A percentile compares a stretch with the other conserved stretches of the same genome.
phyloP scores from a whole-genome alignment of 2,888 invertebrate genomes.

The Nyleta sp. region DNA sequence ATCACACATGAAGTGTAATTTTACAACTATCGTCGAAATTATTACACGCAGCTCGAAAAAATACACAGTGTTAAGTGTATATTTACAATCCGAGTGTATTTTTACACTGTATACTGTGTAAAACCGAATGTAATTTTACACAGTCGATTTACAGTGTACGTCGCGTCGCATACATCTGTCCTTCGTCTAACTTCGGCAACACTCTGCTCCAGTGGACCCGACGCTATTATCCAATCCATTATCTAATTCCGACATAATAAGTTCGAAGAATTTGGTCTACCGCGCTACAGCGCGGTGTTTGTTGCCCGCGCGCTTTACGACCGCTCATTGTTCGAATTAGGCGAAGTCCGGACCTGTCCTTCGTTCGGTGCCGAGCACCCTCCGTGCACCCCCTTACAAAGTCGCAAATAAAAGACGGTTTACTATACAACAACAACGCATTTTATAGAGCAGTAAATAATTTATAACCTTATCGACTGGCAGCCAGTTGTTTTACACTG shows the following conservation, averaged over 20 bases:
- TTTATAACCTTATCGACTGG: slow-evolving; percentile 52
- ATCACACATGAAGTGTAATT: too few relatives aligned
- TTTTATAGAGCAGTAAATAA: slow-evolving; percentile 56
- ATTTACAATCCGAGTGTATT: too few relatives aligned
- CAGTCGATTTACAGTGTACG: too few relatives aligned
- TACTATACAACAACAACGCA: slow-evolving; percentile 37
- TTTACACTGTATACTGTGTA: too few relatives aligned
- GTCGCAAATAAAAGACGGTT: slow-evolving; percentile 31
- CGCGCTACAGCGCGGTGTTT: slow-evolving; percentile 22
- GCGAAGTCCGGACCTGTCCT: slow-evolving; percentile 21
- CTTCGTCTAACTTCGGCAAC: slow-evolving; percentile 36
- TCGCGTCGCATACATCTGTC: slow-evolving; percentile 37
- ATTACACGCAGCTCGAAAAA: too few relatives aligned
- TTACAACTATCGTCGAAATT: too few relatives aligned
- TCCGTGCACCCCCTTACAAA: slow-evolving; percentile 1
- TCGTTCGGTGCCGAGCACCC: background rate
- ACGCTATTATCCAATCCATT: slow-evolving; percentile 33
- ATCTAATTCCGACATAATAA: slow-evolving; percentile 56
- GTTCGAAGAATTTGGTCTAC: slow-evolving; percentile 53
- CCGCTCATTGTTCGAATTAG: slow-evolving; percentile 38
- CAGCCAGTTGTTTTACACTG: slow-evolving; percentile 38
- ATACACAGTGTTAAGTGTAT: too few relatives aligned
- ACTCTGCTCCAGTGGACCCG: slow-evolving; percentile 28
- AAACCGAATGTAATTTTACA: too few relatives aligned
- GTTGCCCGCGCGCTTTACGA: slow-evolving; percentile 42